Conservation (phyloP, 2,113 vertebrate species). For the Anhinga rufa region DNA sequence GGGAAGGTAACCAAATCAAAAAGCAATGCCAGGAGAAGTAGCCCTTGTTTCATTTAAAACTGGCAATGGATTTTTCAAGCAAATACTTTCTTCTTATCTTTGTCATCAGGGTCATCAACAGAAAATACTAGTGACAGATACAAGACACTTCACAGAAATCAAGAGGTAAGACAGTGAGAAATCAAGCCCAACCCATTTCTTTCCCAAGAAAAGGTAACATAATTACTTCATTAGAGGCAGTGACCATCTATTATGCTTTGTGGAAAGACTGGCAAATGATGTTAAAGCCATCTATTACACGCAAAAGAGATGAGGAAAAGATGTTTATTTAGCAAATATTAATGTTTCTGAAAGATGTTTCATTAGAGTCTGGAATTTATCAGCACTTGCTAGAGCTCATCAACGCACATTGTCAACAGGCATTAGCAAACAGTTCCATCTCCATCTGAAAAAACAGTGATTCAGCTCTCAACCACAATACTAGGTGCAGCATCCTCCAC, state of each 20-base stretch:
- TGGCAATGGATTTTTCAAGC: background rate
- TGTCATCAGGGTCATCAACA: background rate
- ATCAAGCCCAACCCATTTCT: background rate
- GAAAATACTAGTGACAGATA: background rate
- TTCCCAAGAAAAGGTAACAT: background rate
- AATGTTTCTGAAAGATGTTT: conserved; percentile 8
- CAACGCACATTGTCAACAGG: background rate
- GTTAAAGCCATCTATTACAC: background rate
- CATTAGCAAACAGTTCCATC: background rate
- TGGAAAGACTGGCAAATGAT: background rate
- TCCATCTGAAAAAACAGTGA: background rate
- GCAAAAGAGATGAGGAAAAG: background rate
- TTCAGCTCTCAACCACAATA: background rate
- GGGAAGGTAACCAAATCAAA: background rate
- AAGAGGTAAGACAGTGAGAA: background rate
- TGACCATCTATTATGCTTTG: background rate
- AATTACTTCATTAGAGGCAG: background rate
- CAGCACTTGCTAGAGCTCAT: background rate
- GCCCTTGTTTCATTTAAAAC: background rate
- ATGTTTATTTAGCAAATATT: conserved; percentile 13
- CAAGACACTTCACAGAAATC: background rate
- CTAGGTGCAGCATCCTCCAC: background rate
- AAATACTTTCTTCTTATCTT: background rate
- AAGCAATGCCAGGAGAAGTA: background rate
- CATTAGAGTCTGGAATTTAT: conserved; percentile 6